phyloP scores from a whole-genome alignment of 2,113 vertebrate genomes.

The Gallinago jamesoni region DNA sequence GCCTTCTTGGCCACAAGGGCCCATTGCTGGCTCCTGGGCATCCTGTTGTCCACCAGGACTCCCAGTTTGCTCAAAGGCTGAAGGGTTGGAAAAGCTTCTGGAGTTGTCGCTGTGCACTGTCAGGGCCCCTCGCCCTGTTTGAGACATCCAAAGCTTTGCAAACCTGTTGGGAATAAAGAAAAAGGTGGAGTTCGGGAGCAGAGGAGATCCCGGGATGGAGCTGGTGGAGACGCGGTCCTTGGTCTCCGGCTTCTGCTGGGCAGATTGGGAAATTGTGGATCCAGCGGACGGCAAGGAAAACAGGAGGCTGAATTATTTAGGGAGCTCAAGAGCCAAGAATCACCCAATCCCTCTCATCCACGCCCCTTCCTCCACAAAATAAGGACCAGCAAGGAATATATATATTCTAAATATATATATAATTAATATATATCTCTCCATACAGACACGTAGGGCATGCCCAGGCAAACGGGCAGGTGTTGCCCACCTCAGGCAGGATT shows the following conservation, averaged over 20 bases:
- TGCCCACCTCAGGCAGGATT: not conserved
- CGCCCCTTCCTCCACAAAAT: not conserved
- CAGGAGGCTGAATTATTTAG: rapidly evolving
- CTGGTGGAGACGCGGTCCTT: rapidly evolving
- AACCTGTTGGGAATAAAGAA: not conserved
- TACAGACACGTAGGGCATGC: rapidly evolving
- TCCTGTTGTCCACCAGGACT: no score
- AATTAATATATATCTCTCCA: rapidly evolving
- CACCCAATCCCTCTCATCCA: not conserved
- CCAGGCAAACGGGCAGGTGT: not conserved
- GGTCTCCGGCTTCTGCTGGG: not conserved
- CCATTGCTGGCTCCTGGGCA: no score
- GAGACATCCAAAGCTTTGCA: not conserved
- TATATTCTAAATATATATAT: no score
- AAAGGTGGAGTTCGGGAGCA: not conserved
- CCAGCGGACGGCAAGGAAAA: rapidly evolving
- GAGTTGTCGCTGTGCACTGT: rapidly evolving
- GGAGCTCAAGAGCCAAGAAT: not conserved
- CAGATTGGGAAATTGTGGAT: not conserved
- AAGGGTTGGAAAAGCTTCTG: not conserved
- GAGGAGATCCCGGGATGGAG: not conserved
- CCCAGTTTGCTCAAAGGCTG: not conserved
- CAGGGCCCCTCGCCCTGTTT: rapidly evolving
- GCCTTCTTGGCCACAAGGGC: no score
- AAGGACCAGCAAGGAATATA: not conserved